Conservation (phyloP, 1,140 invertebrate species). For the Myzus persicae region DNA sequence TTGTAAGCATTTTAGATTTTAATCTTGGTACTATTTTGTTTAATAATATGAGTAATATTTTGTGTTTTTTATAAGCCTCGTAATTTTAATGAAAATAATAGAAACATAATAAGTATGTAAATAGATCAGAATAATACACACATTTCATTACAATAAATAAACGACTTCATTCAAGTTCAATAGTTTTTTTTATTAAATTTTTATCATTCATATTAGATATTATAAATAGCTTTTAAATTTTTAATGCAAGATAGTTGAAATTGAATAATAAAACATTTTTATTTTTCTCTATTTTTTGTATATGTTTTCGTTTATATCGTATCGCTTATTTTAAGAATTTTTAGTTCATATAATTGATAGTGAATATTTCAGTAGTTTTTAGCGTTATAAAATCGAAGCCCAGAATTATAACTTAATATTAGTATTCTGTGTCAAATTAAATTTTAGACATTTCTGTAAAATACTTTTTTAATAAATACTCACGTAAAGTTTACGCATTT, state of each 20-base stretch:
- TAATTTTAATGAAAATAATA: not conserved
- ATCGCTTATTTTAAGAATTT: not conserved
- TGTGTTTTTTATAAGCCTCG: not conserved
- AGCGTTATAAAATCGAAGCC: not conserved
- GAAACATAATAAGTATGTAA: not conserved
- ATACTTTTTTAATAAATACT: slow-evolving; percentile 63
- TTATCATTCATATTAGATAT: not conserved
- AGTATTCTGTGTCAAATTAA: no score
- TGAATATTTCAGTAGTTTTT: not conserved
- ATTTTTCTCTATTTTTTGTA: no score
- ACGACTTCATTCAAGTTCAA: not conserved
- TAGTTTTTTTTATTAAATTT: not conserved
- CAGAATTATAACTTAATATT: not conserved
- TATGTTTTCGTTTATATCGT: not conserved
- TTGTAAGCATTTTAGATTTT: not conserved
- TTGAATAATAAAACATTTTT: no score
- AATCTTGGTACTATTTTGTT: not conserved
- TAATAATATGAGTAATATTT: not conserved
- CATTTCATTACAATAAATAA: not conserved
- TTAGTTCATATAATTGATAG: not conserved
- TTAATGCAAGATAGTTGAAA: no score
- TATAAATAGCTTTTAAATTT: not conserved
- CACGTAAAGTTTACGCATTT: slow-evolving; percentile 73
- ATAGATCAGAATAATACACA: not conserved
- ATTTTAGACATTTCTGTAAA: no score